Evolutionary conservation across 2,888 invertebrate genomes (phyloP).

Genomic region (Acholoe squamosa): DNA sequence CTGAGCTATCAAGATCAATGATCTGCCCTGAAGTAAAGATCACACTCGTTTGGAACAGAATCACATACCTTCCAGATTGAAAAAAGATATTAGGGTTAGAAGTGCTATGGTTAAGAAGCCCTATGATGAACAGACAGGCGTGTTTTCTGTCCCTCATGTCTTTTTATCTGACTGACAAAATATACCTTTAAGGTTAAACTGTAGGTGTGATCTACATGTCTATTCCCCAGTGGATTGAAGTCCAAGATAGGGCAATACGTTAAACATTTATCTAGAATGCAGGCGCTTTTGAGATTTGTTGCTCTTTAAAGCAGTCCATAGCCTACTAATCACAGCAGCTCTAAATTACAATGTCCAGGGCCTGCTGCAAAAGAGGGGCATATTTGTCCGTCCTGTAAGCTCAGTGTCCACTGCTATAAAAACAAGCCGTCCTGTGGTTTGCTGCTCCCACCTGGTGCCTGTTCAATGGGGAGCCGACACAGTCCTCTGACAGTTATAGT

Average conservation of each 20-base stretch:
- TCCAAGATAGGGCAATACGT: not conserved
- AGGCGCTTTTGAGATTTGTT: not conserved
- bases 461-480: slow-evolving; percentile 22
- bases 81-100: no score
- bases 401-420: slow-evolving; percentile 23
- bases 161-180: no score
- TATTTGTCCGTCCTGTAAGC: not conserved
- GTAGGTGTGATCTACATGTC: no score
- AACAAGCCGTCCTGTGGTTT: not conserved
- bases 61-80: no score
- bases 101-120: no score
- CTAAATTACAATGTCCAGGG: slow-evolving; percentile 42
- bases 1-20: no score
- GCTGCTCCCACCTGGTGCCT: not conserved
- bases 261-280: not conserved
- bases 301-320: not conserved
- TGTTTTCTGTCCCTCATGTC: no score
- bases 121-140: no score
- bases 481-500: slow-evolving; percentile 46
- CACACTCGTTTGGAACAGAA: no score
- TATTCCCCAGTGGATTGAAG: not conserved
- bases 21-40: no score
- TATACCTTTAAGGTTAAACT: no score
- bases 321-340: not conserved
- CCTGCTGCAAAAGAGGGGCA: not conserved